A percentile compares a stretch with the other conserved stretches of the same genome.
phyloP scores from a whole-genome alignment of 2,113 vertebrate species.

The Carettochelys insculpta region DNA sequence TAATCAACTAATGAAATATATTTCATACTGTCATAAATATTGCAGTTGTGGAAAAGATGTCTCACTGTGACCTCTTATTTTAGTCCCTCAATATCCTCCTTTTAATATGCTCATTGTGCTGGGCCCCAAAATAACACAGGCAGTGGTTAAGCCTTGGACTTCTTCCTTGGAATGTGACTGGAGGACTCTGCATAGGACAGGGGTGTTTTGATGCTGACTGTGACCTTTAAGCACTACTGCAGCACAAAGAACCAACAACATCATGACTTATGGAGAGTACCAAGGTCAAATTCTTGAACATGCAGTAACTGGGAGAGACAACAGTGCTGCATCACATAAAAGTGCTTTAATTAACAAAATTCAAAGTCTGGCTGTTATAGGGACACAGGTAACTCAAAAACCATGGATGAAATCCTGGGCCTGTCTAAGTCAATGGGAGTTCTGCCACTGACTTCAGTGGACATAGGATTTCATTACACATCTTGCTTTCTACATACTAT shows the following conservation, averaged over 20 bases:
- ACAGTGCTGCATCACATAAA: not conserved
- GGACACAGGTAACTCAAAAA: not conserved
- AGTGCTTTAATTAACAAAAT: not conserved
- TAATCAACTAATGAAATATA: not conserved
- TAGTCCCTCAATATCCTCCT: not conserved
- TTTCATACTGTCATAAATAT: slow-evolving; percentile 6
- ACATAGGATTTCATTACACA: not conserved
- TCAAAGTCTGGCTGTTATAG: not conserved
- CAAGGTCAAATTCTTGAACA: not conserved
- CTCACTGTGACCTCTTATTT: not conserved
- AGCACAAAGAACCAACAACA: not conserved
- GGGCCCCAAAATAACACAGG: slow-evolving; percentile 5
- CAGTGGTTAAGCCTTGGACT: not conserved
- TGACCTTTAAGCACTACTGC: not conserved
- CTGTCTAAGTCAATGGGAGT: not conserved
- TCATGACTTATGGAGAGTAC: not conserved
- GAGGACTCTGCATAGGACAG: not conserved
- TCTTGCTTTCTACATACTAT: not conserved
- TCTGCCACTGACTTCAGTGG: not conserved
- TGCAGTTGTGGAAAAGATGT: not conserved
- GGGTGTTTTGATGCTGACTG: not conserved
- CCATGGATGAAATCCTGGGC: not conserved
- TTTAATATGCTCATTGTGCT: not conserved
- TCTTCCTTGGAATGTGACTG: not conserved
- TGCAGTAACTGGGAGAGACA: accelerated